Evolutionary conservation across 2,888 invertebrate genomes (phyloP), one percentile per base, ranked within the genome.

Genomic region (Drosophila niveifrons): DNA sequence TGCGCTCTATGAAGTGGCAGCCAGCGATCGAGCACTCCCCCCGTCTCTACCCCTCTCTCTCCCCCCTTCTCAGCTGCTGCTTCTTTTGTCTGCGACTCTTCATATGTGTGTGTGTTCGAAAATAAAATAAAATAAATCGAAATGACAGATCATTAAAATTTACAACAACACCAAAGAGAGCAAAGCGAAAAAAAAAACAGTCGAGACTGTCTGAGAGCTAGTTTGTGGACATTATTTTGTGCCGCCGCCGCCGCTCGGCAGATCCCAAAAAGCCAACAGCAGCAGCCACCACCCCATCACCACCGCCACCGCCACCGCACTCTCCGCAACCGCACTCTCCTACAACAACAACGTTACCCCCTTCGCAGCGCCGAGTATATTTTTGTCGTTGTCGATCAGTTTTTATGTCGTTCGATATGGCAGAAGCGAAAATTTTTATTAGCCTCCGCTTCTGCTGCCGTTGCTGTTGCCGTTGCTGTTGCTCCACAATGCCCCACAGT

Each of bases 101-200:
- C 52, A n/a, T 57, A 55, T 59, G 52, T 55, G 62, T 55, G 58
- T 79, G 74, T 82, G 78, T 80, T 85, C 79, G 87, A 76, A 76
- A 76, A 76, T 76, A 89, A 84, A 82, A 88, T 84, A 82, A 90
- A 90, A 91, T 91, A 91, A 91, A 91, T 91, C 91, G 92, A 91
- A 91, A 92, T 91, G 91, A 91, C 91, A 91, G 92, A 91, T 91
- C 92, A 90, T 92, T 91, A 91, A 91, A 91, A 88, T 90, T 88
- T 80, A 88, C 82, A 89, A 88, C 84, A 88, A 85, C 88, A 82
- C 59, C 68, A 78, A 44, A 43, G 66, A 63, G 57, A 61, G 66
- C 61, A 61, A 47, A 66, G 62, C 57, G 51, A 66, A 64, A 56
- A 51, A 63, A 23, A 23, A 23, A 23, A 23, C 23, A 23, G 53